phyloP scores from a whole-genome alignment of 2,888 invertebrate species.

The Myopa testacea region DNA sequence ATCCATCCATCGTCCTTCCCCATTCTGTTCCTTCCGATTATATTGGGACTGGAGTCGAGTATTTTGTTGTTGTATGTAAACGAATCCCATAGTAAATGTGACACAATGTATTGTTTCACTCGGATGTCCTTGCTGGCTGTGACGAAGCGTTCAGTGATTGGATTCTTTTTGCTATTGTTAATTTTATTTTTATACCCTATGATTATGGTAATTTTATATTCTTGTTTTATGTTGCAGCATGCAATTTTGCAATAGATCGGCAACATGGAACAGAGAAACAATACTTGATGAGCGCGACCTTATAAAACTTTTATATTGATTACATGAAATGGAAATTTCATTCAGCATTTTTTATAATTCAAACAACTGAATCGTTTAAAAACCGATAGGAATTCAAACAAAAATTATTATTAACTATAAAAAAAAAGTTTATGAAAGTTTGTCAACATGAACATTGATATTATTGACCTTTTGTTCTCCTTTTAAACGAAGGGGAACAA shows the following conservation, averaged over 20 bases:
- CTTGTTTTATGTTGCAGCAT: conserved; percentile 27
- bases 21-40: no score
- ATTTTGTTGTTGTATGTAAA: conserved; percentile 1
- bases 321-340: conserved; percentile 13
- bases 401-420: neutral
- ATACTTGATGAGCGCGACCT: conserved; percentile 2
- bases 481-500: no score
- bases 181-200: conserved; percentile 28
- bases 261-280: neutral
- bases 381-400: neutral
- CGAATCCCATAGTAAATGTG: conserved; percentile 26
- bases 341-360: conserved; percentile 2
- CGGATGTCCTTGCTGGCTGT: neutral
- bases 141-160: neutral
- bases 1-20: no score
- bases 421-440: neutral
- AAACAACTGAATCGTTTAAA: neutral
- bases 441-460: no score
- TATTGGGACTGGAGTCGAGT: neutral
- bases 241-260: conserved; percentile 24
- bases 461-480: no score
- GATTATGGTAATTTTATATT: conserved; percentile 37
- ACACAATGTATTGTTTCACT: conserved; percentile 32
- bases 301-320: neutral
- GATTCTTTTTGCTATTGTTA: neutral